Evolutionary conservation across 2,113 vertebrate species (phyloP), one percentile per base, ranked within the genome.

Genomic region (Loxodonta africana): DNA sequence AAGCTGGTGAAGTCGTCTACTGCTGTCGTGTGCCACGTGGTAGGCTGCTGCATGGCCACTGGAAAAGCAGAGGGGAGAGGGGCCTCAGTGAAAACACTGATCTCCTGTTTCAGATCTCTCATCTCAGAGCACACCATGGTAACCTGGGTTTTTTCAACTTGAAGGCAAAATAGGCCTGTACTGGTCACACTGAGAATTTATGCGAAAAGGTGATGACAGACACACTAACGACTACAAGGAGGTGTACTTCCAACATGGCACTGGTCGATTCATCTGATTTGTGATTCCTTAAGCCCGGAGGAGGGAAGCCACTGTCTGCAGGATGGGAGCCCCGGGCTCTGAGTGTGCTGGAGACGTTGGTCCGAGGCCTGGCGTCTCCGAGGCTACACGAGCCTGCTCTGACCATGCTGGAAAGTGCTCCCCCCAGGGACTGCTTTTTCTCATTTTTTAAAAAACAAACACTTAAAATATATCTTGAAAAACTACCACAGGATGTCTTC

Each of bases 1-100:
- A 99, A 99, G 77, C 99, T 98, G 0, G 99, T 98, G 1, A 99
- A 99, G 98, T 99, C 99, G 3, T 99, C 99, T 98, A 99, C 98
- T 0, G 99, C 99, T 5, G 99, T 98, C 0, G 99, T 96, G 69
- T 99, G 99, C 99, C 99, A 99, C 87, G 98, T 97, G 51, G 98
- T 81, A 26, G 99, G 97, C 97, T 99, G 98, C 92, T 98, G 98
- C 96, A 98, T 91, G 82, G 98, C 98, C 53, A 98, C 99, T 95
- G 98, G 33, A 15, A 81, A 96, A 94, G 96, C 94, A 97, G 86
- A 98, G 23, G 0, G 51, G 74, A 26, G 91, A 74, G 37, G 95
- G 63, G 74, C 6, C 41, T 97, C 4, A 71, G 46, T 20, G 57
- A 6, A 23, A 81, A 82, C 2, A 25, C 46, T 11, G 11, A 30